Evolutionary conservation across 2,888 invertebrate species (phyloP).

Genomic region (Apotomis capreana): DNA sequence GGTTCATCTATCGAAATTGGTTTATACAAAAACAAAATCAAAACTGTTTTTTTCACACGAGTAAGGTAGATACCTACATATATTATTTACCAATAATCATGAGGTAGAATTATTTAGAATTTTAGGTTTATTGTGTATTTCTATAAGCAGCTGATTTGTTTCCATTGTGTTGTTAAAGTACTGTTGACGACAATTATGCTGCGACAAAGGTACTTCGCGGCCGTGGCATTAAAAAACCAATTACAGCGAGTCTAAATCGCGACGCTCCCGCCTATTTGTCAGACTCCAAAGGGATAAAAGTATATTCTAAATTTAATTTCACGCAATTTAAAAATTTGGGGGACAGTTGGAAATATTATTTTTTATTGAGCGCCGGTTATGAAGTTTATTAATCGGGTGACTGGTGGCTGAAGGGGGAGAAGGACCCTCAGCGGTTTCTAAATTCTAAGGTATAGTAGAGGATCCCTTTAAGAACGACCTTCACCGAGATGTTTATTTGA

Average conservation of each 20-base stretch:
- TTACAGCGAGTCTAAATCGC: conserved; percentile 82
- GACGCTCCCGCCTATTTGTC: conserved; percentile 79
- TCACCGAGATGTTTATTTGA: too few species aligned
- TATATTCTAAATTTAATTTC: conserved; percentile 83
- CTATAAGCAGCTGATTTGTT: too few species aligned
- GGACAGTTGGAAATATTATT: conserved; percentile 70
- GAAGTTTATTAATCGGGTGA: conserved; percentile 68
- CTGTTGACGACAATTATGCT: background rate
- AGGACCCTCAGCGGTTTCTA: conserved; percentile 7
- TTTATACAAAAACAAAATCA: too few species aligned
- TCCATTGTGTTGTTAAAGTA: background rate
- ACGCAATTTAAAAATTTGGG: conserved; percentile 80
- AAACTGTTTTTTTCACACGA: too few species aligned
- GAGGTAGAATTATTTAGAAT: too few species aligned
- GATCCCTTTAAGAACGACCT: too few species aligned
- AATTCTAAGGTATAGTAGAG: background rate
- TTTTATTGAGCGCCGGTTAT: conserved; percentile 71
- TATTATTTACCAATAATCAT: too few species aligned
- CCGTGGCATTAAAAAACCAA: conserved; percentile 82
- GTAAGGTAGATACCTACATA: too few species aligned
- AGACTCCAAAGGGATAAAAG: conserved; percentile 79
- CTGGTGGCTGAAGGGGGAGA: conserved; percentile 18
- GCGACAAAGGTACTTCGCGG: conserved; percentile 70
- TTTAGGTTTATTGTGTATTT: too few species aligned
- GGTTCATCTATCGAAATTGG: too few species aligned